Evolutionary conservation across 2,113 vertebrate species (phyloP).

Genomic region (Morphnarchus princeps): DNA sequence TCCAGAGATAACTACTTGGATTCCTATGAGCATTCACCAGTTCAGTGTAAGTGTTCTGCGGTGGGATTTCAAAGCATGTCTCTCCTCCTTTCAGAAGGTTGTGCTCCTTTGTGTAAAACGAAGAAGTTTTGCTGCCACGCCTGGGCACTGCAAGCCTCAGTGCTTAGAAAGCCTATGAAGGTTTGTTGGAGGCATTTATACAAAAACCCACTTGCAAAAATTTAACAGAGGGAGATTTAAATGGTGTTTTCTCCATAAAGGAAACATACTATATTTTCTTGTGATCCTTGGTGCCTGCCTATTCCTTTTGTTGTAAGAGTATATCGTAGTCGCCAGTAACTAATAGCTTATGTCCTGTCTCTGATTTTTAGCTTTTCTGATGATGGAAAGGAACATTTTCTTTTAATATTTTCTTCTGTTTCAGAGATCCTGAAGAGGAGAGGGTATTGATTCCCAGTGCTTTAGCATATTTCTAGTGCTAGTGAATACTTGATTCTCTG

Average conservation of each 20-base stretch:
- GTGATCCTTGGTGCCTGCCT: neutral
- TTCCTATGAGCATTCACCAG: neutral
- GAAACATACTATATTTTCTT: neutral
- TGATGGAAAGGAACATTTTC: neutral
- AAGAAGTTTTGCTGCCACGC: neutral
- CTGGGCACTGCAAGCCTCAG: neutral
- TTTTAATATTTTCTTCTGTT: neutral
- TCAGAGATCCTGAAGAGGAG: neutral
- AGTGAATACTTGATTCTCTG: neutral
- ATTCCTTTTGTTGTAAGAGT: neutral
- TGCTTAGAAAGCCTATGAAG: neutral
- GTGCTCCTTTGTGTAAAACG: accelerated
- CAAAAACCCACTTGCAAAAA: neutral
- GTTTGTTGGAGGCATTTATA: neutral
- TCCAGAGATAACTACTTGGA: neutral
- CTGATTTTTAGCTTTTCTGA: neutral
- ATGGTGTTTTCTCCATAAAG: neutral
- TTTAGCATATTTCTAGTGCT: neutral
- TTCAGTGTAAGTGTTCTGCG: accelerated
- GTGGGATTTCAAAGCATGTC: neutral
- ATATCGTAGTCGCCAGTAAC: neutral
- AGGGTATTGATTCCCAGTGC: neutral
- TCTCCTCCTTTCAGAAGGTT: neutral
- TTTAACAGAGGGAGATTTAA: neutral
- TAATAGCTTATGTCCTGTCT: neutral